Base-by-base conservation (phyloP, 1,140 invertebrate genomes). In the Thaumetopoea pityocampa region DNA sequence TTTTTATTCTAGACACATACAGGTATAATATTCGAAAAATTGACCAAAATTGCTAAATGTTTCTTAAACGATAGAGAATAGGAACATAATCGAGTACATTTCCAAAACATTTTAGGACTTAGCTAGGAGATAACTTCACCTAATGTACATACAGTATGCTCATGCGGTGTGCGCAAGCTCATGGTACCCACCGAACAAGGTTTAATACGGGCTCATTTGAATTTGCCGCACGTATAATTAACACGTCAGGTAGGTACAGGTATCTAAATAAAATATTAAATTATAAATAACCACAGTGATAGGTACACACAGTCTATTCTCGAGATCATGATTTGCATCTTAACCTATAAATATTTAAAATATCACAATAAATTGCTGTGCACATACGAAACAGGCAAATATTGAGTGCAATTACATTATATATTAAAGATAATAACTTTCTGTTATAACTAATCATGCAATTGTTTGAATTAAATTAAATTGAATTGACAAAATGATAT, bases 291-390 rank as follows among this genome's bases (percentile, higher is more conserved):
- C 73, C 61, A 74, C 65, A 69, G 70, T 55, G 56, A 78, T 67
- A 73, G 68, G 64, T 73, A 73, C 62, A n/a, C n/a, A 67, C 70
- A 78, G 64, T 77, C 65, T 73, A 77, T 72, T 63, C 53, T 54
- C 52, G 63, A 79, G 68, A 79, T 74, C 72, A 65, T 79, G 67
- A 72, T 70, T 71, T 77, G 77, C 69, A 59, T 60, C 80, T 81
- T 84, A 84, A 61, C 56, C 80, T 82, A 80, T 67, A 40, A 77
- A 63, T 79, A 77, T 84, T 82, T 77, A 84, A 82, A 84, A 84
- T 84, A 84, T 84, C 78, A 84, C 80, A 82, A 79, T 84, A 82
- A 84, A 84, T 84, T 82, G 73, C 72, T 68, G 80, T 84, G 80
- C 80, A 82, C 68, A 82, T 84, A 84, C 73, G 76, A 78, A 82